These are phyloP conservation scores for Ophraella communa DNA, from an alignment of 2,888 invertebrate species.

Conservation along the genomic window DNA sequence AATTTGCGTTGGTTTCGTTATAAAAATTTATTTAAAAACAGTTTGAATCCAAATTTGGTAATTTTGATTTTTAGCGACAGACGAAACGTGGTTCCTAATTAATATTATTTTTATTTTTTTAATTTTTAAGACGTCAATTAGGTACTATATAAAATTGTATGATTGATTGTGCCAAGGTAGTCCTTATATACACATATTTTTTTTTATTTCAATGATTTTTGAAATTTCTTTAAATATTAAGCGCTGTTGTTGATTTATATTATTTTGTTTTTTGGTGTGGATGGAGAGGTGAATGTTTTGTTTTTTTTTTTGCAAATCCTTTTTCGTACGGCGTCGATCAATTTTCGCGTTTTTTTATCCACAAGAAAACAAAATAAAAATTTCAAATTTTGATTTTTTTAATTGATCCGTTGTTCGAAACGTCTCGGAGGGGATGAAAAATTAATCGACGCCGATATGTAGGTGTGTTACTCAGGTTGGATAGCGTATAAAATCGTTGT, in stretches of 20 bases:
- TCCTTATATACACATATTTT: slow-evolving; percentile 33
- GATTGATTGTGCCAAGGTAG: slow-evolving; percentile 47
- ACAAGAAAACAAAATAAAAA: no score
- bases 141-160: slow-evolving; percentile 42
- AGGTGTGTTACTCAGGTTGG: slow-evolving; percentile 57
- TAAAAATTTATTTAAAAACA: slow-evolving; percentile 19
- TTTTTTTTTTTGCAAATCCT: background rate
- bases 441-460: slow-evolving; percentile 31
- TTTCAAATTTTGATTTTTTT: no score
- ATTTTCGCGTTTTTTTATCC: no score
- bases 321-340: slow-evolving; percentile 30
- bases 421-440: background rate
- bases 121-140: slow-evolving; percentile 42
- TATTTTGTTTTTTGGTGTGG: slow-evolving; percentile 42
- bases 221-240: slow-evolving; percentile 27
- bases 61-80: slow-evolving; percentile 49
- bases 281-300: slow-evolving; percentile 28
- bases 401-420: background rate
- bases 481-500: slow-evolving; percentile 54
- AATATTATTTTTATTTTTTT: no score
- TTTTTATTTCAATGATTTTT: slow-evolving; percentile 31
- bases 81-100: slow-evolving; percentile 49
- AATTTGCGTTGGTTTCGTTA: slow-evolving; percentile 31
- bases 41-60: slow-evolving; percentile 42
- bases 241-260: slow-evolving; percentile 42